A percentile compares a stretch with the other conserved stretches of the same genome.
These are phyloP conservation scores for Tarsius wallacei DNA, from an alignment of 2,797 vertebrate genomes.

Conservation along the genomic window DNA sequence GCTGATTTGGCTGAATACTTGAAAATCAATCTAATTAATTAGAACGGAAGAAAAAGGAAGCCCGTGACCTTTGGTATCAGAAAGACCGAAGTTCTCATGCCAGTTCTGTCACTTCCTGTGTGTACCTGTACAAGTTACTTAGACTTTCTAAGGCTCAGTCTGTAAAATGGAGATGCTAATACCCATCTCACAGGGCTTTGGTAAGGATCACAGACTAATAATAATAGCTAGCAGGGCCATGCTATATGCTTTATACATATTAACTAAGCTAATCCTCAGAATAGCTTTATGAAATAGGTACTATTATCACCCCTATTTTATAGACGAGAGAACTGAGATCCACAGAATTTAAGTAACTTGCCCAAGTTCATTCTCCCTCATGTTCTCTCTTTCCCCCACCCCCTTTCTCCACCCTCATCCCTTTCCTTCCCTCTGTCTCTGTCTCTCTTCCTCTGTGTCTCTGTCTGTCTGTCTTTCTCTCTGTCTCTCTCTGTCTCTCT, in stretches of 20 bases:
- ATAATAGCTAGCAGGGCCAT: neutral
- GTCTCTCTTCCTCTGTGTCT: no score
- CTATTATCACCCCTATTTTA: neutral
- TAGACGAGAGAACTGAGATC: neutral
- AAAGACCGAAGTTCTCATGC: neutral
- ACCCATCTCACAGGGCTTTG: neutral
- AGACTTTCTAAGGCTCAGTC: slow-evolving; percentile 4
- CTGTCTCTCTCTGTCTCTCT: neutral
- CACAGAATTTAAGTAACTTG: neutral
- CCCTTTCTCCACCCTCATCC: no score
- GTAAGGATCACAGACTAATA: neutral
- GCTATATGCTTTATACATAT: neutral
- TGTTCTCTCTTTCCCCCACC: neutral
- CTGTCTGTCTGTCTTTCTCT: neutral
- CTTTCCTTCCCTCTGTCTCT: no score
- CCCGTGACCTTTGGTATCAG: neutral
- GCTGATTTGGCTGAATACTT: slow-evolving; percentile 41
- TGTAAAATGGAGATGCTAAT: neutral
- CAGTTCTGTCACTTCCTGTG: neutral
- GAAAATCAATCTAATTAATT: slow-evolving; percentile 34
- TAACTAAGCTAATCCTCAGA: slow-evolving; percentile 25
- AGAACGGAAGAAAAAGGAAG: neutral
- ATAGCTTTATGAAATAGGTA: slow-evolving; percentile 2
- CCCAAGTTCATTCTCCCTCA: neutral
- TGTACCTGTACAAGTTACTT: neutral